Percentiles rank a stretch among this genome's conserved stretches.
Conservation (phyloP, 1,140 invertebrate species). For the Elysia chlorotica region DNA sequence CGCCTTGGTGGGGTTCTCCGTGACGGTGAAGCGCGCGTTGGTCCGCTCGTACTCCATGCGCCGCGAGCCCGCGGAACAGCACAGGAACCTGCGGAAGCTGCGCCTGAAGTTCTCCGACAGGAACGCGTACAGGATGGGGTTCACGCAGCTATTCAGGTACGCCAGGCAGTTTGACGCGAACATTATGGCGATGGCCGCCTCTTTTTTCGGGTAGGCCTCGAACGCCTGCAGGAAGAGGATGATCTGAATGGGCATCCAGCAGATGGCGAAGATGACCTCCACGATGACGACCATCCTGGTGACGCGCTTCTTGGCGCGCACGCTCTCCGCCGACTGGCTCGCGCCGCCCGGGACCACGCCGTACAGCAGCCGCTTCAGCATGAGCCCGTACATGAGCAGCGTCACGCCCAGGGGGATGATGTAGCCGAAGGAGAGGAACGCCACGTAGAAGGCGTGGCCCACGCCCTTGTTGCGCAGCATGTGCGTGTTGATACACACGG, state of each 20-base stretch:
- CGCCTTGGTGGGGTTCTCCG: conserved; percentile 21
- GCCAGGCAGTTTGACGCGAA: conserved; percentile 89
- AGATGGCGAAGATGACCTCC: conserved; percentile 91
- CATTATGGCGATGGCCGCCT: conserved; percentile 72
- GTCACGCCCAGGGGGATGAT: conserved; percentile 71
- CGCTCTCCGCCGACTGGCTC: conserved; percentile 71
- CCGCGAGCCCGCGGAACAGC: conserved; percentile 35
- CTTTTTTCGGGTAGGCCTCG: conserved; percentile 66
- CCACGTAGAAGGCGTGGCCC: conserved; percentile 51
- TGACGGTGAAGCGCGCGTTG: conserved; percentile 33
- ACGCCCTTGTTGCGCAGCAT: not conserved
- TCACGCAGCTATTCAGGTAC: conserved; percentile 93
- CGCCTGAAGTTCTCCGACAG: conserved; percentile 86
- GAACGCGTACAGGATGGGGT: conserved; percentile 95
- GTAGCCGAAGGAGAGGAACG: conserved; percentile 64
- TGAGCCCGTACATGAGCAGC: conserved; percentile 86
- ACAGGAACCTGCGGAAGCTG: conserved; percentile 75
- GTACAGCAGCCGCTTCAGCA: conserved; percentile 76
- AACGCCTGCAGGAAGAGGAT: conserved; percentile 62
- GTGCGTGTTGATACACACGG: conserved; percentile 42
- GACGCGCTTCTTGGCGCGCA: conserved; percentile 86
- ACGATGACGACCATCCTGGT: conserved; percentile 93
- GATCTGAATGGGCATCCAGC: conserved; percentile 92
- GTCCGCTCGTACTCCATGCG: conserved; percentile 52
- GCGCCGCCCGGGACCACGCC: conserved; percentile 73